phyloP scores from a whole-genome alignment of 2,888 invertebrate genomes.

The Synanthedon myopaeformis region DNA sequence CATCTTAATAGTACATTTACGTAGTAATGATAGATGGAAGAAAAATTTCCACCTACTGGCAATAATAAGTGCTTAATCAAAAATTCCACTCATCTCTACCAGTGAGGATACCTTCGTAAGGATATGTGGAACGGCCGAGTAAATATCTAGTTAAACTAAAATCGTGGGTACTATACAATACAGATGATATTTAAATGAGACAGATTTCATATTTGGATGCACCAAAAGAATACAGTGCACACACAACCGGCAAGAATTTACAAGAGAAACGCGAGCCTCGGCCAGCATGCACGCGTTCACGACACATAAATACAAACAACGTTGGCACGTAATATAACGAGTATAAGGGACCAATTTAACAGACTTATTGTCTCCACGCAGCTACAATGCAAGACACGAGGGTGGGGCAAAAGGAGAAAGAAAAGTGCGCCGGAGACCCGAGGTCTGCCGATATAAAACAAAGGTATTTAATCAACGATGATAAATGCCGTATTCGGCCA shows the following conservation, averaged over 20 bases:
- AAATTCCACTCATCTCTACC: no score
- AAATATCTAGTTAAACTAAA: no score
- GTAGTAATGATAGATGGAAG: no score
- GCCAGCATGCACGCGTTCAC: slow-evolving; percentile 33
- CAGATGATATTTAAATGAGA: not conserved
- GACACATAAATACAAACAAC: slow-evolving; percentile 43
- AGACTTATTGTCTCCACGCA: slow-evolving; percentile 67
- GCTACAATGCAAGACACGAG: slow-evolving; percentile 59
- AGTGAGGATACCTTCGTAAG: no score
- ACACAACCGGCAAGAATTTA: slow-evolving; percentile 22
- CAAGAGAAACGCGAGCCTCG: slow-evolving; percentile 23
- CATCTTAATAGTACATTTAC: no score
- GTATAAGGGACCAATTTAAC: slow-evolving; percentile 65
- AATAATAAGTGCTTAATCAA: no score
- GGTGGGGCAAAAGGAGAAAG: slow-evolving; percentile 56
- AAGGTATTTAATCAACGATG: slow-evolving; percentile 71
- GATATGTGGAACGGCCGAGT: no score
- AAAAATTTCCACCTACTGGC: no score
- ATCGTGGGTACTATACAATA: not conserved
- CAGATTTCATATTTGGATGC: not conserved
- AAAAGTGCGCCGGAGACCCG: slow-evolving; percentile 38
- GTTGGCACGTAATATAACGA: slow-evolving; percentile 45
- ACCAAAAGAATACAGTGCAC: not conserved
- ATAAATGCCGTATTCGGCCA: slow-evolving; percentile 68
- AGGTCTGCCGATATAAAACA: slow-evolving; percentile 66